phyloP scores from a whole-genome alignment of 1,140 invertebrate species.

The Drosophila kohkoa region DNA sequence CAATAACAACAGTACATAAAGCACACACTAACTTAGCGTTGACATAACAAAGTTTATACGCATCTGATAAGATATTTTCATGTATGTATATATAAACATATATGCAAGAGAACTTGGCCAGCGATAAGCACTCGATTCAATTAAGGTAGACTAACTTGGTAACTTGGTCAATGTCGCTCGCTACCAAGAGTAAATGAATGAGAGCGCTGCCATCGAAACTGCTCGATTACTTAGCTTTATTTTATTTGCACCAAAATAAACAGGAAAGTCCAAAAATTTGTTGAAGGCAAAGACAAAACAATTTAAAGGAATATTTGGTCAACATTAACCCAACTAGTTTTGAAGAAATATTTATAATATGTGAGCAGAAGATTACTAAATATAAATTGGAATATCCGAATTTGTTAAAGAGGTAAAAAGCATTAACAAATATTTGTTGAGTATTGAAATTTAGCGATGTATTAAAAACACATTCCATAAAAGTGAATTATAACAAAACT shows the following conservation, averaged over 20 bases:
- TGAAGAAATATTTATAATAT: too few relatives aligned
- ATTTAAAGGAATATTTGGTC: too few relatives aligned
- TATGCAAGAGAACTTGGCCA: conserved; percentile 11
- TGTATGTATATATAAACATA: background rate
- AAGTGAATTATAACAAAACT: too few relatives aligned
- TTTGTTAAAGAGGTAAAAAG: too few relatives aligned
- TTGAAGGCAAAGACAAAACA: background rate
- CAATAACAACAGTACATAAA: conserved; percentile 17
- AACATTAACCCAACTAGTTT: too few relatives aligned
- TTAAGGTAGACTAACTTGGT: conserved; percentile 34
- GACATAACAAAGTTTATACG: conserved; percentile 54
- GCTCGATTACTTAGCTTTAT: background rate
- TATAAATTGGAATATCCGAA: too few relatives aligned
- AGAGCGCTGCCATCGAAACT: background rate
- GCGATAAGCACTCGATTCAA: conserved; percentile 56
- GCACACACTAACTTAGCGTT: conserved; percentile 20
- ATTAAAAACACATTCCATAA: background rate
- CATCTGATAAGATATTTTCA: conserved; percentile 67
- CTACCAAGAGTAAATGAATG: conserved; percentile 1
- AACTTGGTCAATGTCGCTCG: conserved; percentile 37
- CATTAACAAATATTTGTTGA: too few relatives aligned
- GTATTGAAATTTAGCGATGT: too few relatives aligned
- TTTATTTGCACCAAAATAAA: background rate
- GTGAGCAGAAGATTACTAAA: too few relatives aligned
- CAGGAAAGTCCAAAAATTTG: background rate